Evolutionary conservation across 2,888 invertebrate species (phyloP).

Genomic region (Noctua comes): DNA sequence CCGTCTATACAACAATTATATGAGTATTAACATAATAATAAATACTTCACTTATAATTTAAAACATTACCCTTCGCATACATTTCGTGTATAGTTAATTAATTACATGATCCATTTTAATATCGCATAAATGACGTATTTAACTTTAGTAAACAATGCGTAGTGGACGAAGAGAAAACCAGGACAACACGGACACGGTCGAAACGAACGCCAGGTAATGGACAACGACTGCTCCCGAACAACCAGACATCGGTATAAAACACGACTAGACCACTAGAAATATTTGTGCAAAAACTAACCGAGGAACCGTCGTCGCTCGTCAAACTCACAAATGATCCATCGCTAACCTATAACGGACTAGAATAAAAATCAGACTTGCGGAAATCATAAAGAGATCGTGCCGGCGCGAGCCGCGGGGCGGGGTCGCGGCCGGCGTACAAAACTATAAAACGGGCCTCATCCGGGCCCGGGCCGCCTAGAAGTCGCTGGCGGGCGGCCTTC

Average conservation of each 20-base stretch:
- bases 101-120: conserved; percentile 62
- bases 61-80: conserved; percentile 77
- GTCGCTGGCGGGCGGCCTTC: conserved; percentile 75
- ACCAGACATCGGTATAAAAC: conserved; percentile 50
- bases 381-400: conserved; percentile 68
- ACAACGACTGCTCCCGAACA: conserved; percentile 45
- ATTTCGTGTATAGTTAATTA: conserved; percentile 71
- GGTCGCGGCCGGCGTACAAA: conserved; percentile 57
- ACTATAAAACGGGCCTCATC: conserved; percentile 64
- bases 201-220: conserved; percentile 45
- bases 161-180: conserved; percentile 75
- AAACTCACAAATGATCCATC: conserved; percentile 59
- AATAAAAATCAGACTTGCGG: conserved; percentile 81
- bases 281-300: conserved; percentile 75
- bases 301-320: conserved; percentile 65
- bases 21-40: conserved; percentile 68
- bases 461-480: conserved; percentile 63
- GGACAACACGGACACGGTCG: conserved; percentile 61
- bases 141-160: conserved; percentile 58
- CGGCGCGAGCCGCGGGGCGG: conserved; percentile 40
- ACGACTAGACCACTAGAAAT: conserved; percentile 49
- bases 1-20: conserved; percentile 70
- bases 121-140: conserved; percentile 58
- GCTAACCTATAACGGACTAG: conserved; percentile 78
- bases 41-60: conserved; percentile 74